Conservation (phyloP, 1,140 invertebrate species). For the Drosophila tsacasi region DNA sequence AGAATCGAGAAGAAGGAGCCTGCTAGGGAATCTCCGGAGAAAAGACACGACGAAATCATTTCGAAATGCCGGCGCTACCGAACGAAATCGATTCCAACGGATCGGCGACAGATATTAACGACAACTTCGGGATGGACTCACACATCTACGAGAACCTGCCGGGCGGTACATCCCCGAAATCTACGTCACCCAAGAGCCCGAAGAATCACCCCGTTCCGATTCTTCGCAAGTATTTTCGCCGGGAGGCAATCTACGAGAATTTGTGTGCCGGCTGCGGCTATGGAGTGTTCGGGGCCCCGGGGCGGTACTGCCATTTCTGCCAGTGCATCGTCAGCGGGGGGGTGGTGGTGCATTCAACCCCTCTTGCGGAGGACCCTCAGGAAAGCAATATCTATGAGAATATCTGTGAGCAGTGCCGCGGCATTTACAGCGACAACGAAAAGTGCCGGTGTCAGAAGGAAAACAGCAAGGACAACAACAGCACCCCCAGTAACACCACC, state of each 20-base stretch:
- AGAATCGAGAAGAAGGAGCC: neutral
- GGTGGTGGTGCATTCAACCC: conserved; percentile 9
- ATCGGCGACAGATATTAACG: conserved; percentile 36
- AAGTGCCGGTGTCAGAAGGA: conserved; percentile 45
- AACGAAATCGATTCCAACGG: conserved; percentile 20
- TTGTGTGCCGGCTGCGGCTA: conserved; percentile 81
- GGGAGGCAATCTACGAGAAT: conserved; percentile 78
- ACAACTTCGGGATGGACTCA: conserved; percentile 37
- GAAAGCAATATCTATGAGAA: conserved; percentile 79
- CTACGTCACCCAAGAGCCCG: neutral
- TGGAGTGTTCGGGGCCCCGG: conserved; percentile 76
- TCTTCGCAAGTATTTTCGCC: conserved; percentile 74
- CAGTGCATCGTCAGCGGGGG: conserved; percentile 74
- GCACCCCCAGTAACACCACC: conserved; percentile 1
- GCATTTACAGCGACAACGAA: conserved; percentile 70
- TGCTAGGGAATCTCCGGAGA: conserved; percentile 19
- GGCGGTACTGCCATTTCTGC: conserved; percentile 79
- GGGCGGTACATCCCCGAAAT: neutral
- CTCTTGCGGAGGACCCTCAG: neutral
- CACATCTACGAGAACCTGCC: conserved; percentile 77
- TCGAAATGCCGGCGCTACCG: conserved; percentile 51
- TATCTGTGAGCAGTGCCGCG: conserved; percentile 70
- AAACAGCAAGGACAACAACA: neutral
- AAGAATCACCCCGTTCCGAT: conserved; percentile 31
- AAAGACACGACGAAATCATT: conserved; percentile 17